phyloP scores from a whole-genome alignment of 92 coral and sea anemone genomes.

The Actinernus sp. region DNA sequence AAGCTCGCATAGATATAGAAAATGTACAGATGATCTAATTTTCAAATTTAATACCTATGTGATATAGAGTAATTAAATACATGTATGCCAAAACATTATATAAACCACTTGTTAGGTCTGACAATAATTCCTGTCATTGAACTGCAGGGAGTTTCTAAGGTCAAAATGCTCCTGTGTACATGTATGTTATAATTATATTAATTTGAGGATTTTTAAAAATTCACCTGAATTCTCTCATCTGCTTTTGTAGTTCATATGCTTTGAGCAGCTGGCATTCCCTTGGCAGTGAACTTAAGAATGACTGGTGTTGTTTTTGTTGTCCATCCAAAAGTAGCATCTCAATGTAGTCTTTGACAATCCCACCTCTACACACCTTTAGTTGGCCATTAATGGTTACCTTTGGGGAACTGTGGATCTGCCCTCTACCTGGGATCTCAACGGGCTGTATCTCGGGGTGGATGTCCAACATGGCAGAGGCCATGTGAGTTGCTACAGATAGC shows the following conservation, averaged over 20 bases:
- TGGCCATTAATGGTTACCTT: conserved; percentile 1
- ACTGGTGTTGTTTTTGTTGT: conserved; percentile 1
- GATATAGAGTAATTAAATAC: too few species aligned
- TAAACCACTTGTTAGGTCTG: too few species aligned
- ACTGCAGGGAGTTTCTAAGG: too few species aligned
- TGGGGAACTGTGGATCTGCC: conserved; percentile 7
- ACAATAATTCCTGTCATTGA: too few species aligned
- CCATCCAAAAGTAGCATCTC: not conserved
- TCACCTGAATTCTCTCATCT: conserved; percentile 26
- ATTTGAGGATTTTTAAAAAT: not conserved
- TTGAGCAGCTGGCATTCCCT: not conserved
- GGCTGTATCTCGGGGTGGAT: conserved; percentile 37
- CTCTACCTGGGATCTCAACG: conserved; percentile 5
- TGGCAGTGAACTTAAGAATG: conserved; percentile 12
- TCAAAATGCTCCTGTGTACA: not conserved
- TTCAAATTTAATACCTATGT: too few species aligned
- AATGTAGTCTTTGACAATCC: conserved; percentile 7
- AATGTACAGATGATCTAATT: too few species aligned
- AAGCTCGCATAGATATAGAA: too few species aligned
- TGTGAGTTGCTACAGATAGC: conserved; percentile 59
- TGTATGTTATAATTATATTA: not conserved
- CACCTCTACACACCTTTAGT: conserved; percentile 17
- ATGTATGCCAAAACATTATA: too few species aligned
- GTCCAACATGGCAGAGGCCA: conserved; percentile 51
- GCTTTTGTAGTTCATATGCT: conserved; percentile 9